These are phyloP conservation scores for Gadopsis marmoratus DNA, from an alignment of 2,797 vertebrate genomes.

Conservation along the genomic window DNA sequence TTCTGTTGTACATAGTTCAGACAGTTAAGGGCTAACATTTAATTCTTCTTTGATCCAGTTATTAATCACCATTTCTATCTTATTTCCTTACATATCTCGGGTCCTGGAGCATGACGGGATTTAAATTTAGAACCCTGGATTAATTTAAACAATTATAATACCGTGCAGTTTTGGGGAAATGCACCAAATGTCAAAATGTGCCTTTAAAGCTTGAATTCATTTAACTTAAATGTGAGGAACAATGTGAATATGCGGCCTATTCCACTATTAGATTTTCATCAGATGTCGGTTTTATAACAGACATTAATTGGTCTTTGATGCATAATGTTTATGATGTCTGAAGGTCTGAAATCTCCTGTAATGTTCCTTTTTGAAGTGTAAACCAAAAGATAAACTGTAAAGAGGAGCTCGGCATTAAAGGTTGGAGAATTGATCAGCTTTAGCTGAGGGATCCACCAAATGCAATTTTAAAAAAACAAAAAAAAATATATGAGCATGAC, in stretches of 20 bases:
- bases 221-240: background rate
- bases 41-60: background rate
- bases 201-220: background rate
- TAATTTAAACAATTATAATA: background rate
- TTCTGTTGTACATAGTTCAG: background rate
- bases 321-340: background rate
- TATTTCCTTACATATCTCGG: background rate
- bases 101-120: background rate
- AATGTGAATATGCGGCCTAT: background rate
- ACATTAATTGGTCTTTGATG: background rate
- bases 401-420: background rate
- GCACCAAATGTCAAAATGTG: background rate
- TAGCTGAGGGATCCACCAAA: too few species aligned
- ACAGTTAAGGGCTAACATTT: background rate
- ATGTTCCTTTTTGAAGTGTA: background rate
- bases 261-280: background rate
- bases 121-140: background rate
- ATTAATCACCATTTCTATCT: background rate
- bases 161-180: background rate
- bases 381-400: background rate
- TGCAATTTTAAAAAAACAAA: too few species aligned
- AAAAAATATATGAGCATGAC: background rate
- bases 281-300: background rate
- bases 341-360: background rate
- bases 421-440: too few species aligned